Percentiles rank a stretch among this genome's conserved stretches.
Evolutionary conservation across 2,113 vertebrate genomes (phyloP).

Genomic region (Osmerus eperlanus): DNA sequence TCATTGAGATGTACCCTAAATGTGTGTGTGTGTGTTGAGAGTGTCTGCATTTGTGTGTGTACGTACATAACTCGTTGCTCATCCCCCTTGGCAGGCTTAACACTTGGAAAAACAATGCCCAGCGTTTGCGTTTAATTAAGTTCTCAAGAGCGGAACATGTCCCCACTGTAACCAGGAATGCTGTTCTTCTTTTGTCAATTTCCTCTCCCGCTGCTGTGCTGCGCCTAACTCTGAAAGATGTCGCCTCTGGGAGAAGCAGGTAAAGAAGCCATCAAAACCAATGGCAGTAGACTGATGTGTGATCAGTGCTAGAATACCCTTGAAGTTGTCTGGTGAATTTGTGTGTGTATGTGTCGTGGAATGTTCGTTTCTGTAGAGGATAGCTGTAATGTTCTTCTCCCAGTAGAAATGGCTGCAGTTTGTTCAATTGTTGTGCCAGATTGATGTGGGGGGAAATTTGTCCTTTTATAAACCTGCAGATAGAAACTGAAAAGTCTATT

Average conservation of each 20-base stretch:
- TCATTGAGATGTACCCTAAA: slow-evolving; percentile 43
- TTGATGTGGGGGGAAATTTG: slow-evolving; percentile 57
- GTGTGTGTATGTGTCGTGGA: slow-evolving; percentile 37
- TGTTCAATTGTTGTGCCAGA: slow-evolving; percentile 69
- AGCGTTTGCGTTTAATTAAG: slow-evolving; percentile 65
- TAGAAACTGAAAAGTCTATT: slow-evolving; percentile 57
- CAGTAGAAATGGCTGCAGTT: slow-evolving; percentile 61
- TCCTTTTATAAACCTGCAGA: slow-evolving; percentile 59
- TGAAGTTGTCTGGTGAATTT: slow-evolving; percentile 50
- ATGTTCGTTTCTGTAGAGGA: slow-evolving; percentile 56
- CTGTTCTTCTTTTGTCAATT: slow-evolving; percentile 58
- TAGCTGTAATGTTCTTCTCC: slow-evolving; percentile 57
- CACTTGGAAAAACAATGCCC: slow-evolving; percentile 55
- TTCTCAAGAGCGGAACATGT: slow-evolving; percentile 52
- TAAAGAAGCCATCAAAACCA: slow-evolving; percentile 69
- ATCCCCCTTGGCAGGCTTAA: slow-evolving; percentile 49
- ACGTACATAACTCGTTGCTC: slow-evolving; percentile 23
- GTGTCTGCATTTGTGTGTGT: slow-evolving; percentile 16
- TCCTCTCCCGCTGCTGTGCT: slow-evolving; percentile 52
- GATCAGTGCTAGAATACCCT: slow-evolving; percentile 48
- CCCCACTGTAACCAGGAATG: slow-evolving; percentile 54
- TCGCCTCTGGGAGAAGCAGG: slow-evolving; percentile 65
- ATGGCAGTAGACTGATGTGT: slow-evolving; percentile 58
- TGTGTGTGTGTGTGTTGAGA: slow-evolving; percentile 9
- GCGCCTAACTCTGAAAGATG: slow-evolving; percentile 54